Conservation (phyloP, 30 jellyfish, hydroid and myxozoan genomes). For the Turritopsis dohrnii region DNA sequence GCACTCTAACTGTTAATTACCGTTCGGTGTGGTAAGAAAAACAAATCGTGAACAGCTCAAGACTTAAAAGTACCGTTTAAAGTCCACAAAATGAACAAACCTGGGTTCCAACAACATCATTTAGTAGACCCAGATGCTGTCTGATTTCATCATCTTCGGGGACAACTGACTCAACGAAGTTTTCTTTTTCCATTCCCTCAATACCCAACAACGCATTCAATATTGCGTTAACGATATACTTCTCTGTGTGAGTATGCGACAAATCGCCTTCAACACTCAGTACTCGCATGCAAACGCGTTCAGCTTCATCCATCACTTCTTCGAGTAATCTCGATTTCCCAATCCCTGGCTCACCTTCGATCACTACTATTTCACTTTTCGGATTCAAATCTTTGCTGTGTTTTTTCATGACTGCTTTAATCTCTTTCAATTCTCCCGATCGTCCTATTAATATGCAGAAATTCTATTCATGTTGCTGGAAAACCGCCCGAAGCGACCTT, state of each 20-base stretch:
- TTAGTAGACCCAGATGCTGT: neutral
- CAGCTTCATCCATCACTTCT: slow-evolving; percentile 68
- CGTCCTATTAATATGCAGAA: slow-evolving; percentile 33
- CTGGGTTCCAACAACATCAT: neutral
- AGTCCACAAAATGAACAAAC: neutral
- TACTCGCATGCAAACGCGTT: slow-evolving; percentile 10
- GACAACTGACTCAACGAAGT: neutral
- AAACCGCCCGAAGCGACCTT: too few relatives aligned
- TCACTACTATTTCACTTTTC: slow-evolving; percentile 5
- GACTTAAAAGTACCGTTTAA: too few relatives aligned
- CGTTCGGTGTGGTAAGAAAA: too few relatives aligned
- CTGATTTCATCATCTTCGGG: slow-evolving; percentile 13
- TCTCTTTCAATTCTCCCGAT: slow-evolving; percentile 30
- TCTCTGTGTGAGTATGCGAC: neutral
- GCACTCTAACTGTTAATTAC: too few relatives aligned
- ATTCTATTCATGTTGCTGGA: neutral
- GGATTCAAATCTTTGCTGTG: neutral
- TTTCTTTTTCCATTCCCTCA: neutral
- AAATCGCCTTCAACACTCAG: slow-evolving; percentile 5
- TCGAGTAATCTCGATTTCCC: slow-evolving; percentile 85
- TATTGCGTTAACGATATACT: neutral
- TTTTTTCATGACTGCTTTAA: slow-evolving; percentile 4
- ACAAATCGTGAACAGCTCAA: too few relatives aligned
- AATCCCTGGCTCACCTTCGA: slow-evolving; percentile 91
- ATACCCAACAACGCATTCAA: neutral